phyloP scores from a whole-genome alignment of 2,888 invertebrate genomes.

The Loripinus fragilis region DNA sequence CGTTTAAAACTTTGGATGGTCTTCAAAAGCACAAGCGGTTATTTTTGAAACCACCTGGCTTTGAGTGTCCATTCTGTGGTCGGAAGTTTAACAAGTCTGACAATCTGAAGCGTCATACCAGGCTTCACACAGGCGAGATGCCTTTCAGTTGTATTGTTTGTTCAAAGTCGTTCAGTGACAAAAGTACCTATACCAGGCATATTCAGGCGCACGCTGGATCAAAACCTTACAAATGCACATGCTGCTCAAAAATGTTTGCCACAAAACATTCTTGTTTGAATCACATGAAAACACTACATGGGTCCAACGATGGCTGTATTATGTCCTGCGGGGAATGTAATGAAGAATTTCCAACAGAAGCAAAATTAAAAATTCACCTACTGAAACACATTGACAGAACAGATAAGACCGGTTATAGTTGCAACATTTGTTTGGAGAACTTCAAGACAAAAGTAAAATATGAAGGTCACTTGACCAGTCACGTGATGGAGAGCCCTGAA shows the following conservation, averaged over 20 bases:
- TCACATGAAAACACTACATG: neutral
- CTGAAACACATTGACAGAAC: neutral
- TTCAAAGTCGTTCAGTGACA: neutral
- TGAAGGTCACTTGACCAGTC: neutral
- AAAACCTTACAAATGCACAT: neutral
- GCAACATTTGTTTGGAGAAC: neutral
- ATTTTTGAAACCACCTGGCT: neutral
- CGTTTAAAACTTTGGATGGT: neutral
- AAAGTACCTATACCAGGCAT: neutral
- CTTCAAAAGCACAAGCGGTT: neutral
- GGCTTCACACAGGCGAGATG: neutral
- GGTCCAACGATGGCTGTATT: neutral
- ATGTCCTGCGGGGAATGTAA: neutral
- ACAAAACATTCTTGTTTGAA: neutral
- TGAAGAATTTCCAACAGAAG: neutral
- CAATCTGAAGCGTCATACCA: neutral
- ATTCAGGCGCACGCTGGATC: neutral
- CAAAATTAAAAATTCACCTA: neutral
- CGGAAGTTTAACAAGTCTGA: neutral
- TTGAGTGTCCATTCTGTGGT: neutral
- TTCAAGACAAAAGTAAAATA: neutral
- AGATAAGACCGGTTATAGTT: neutral
- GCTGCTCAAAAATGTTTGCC: neutral
- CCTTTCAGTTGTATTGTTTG: neutral
- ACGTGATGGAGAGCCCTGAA: neutral